Percentiles rank a stretch among this genome's conserved stretches.
phyloP scores from a whole-genome alignment of 1,140 invertebrate genomes.

The Drosophila gunungcola region DNA sequence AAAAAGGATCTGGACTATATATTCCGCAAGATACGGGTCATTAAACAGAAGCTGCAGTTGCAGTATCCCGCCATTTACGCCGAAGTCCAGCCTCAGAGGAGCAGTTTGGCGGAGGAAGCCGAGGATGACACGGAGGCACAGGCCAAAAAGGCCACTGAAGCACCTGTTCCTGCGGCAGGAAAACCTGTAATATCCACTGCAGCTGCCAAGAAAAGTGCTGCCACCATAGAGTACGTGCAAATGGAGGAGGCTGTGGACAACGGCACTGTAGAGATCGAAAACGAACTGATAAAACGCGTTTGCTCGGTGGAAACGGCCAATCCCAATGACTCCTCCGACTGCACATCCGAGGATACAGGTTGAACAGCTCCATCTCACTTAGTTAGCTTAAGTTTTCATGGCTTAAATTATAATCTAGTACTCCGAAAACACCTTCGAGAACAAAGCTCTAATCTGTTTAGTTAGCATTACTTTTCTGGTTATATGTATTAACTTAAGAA shows the following conservation, averaged over 20 bases:
- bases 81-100: slow-evolving; percentile 86
- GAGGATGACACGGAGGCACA: slow-evolving; percentile 86
- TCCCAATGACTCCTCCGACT: slow-evolving; percentile 84
- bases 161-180: not conserved
- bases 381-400: slow-evolving; percentile 18
- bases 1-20: slow-evolving; percentile 90
- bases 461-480: slow-evolving; percentile 12
- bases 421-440: slow-evolving; percentile 81
- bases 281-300: slow-evolving; percentile 78
- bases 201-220: slow-evolving; percentile 45
- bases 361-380: slow-evolving; percentile 8
- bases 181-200: not conserved
- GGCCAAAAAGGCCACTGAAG: not conserved
- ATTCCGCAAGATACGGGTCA: slow-evolving; percentile 89
- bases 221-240: slow-evolving; percentile 83
- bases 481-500: not conserved
- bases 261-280: slow-evolving; percentile 76
- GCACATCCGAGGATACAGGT: slow-evolving; percentile 82
- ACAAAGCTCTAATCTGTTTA: not conserved
- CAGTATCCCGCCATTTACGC: slow-evolving; percentile 95
- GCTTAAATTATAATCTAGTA: slow-evolving; percentile 92
- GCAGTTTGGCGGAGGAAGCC: slow-evolving; percentile 87
- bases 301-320: slow-evolving; percentile 82
- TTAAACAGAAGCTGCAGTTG: slow-evolving; percentile 92
- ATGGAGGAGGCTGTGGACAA: slow-evolving; percentile 84